Base-by-base conservation (phyloP, 2,113 vertebrate genomes). In the Micromys minutus region DNA sequence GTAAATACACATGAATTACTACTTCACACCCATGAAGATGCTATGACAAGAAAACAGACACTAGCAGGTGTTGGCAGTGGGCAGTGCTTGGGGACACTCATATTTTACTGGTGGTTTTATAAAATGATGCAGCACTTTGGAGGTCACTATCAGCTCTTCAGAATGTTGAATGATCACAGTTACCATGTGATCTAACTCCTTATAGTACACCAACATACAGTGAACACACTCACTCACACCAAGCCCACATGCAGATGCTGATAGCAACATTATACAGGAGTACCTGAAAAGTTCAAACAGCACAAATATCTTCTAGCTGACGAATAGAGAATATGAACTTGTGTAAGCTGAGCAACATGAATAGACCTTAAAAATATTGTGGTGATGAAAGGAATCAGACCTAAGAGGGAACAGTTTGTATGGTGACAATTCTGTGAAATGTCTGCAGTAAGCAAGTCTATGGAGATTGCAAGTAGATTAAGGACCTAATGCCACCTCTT, bases 391-490 rank as follows among this genome's bases (percentile, higher is more conserved):
- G 13, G 79, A 93, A 61, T 47, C 67, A 95, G 39, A 65, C 15
- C n/a, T 69, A 81, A 47, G 39, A 89, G 5, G 19, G 11, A 61
- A 85, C 83, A 24, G 34, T 36, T 67, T 85, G 29, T 67, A 36
- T 85, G 31, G 45, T 24, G 61, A 61, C 61, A 47, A 67, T 85
- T 67, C 42, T 67, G 50, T 65, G 59, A 50, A 91, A 86, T 79
- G 29, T 50, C n/a, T 7, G 63, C 15, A 69, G 74, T n/a, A 89
- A 15, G 39, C 34, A 59, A 59, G n/a, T 84, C 67, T 57, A 75
- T 47, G 96, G 69, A 93, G 31, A 83, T 7, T 91, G 77, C 86
- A 94, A 76, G 50, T 61, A 83, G 80, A 61, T 83, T 61, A 61
- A 39, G 55, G 36, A 0, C 21, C 12, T 77, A 87, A 24, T 94